These are phyloP conservation scores for Otolemur garnettii DNA, from an alignment of 2,113 vertebrate species.

Conservation along the genomic window DNA sequence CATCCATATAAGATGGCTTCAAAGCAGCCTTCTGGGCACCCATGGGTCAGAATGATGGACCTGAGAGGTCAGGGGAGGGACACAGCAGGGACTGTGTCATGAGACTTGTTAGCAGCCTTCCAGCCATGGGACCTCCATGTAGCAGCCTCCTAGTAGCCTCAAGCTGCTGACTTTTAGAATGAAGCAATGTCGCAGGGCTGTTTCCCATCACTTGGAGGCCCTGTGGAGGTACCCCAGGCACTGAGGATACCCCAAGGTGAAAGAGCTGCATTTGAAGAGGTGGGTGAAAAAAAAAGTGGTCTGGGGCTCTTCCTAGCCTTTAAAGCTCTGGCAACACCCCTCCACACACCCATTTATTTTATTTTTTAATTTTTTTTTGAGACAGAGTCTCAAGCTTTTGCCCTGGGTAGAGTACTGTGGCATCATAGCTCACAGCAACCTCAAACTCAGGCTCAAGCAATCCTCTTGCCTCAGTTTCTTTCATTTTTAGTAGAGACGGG, in stretches of 20 bases:
- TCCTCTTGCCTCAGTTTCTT: too few relatives aligned
- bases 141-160: background rate
- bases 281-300: background rate
- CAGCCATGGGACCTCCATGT: rapidly evolving
- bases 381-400: too few relatives aligned
- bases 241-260: background rate
- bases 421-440: too few relatives aligned
- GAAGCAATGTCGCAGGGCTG: background rate
- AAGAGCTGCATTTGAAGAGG: background rate
- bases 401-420: too few relatives aligned
- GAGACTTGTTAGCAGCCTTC: background rate
- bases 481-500: too few relatives aligned
- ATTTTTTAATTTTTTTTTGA: too few relatives aligned
- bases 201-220: background rate
- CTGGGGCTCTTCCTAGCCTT: background rate
- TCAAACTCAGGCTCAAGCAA: too few relatives aligned
- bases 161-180: background rate
- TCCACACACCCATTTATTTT: too few relatives aligned
- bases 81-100: background rate
- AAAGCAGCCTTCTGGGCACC: background rate
- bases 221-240: background rate
- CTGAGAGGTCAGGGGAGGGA: background rate
- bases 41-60: background rate
- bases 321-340: background rate
- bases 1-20: background rate